These are phyloP conservation scores for Brachyrhaphis roseni DNA, from an alignment of 2,797 vertebrate species.

Conservation along the genomic window DNA sequence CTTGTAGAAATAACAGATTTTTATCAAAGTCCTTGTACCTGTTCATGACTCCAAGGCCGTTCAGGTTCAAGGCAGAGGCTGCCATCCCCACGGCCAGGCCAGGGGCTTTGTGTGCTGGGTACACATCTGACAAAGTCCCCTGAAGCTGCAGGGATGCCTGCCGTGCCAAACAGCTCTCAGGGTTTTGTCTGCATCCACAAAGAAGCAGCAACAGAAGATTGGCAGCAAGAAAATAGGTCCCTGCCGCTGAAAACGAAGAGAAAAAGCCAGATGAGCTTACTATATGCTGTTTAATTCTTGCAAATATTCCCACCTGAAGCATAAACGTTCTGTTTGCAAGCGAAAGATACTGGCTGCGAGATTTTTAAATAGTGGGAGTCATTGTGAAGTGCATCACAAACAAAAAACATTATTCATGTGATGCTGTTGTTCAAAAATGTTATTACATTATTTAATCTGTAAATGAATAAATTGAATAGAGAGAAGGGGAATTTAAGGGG, in stretches of 20 bases:
- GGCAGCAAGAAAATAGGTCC: neutral
- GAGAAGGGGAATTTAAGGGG: neutral
- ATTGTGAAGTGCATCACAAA: neutral
- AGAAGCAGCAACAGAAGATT: slow-evolving; percentile 9
- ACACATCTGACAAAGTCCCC: slow-evolving; percentile 72
- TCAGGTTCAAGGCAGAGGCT: slow-evolving; percentile 75
- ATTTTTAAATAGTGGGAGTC: neutral
- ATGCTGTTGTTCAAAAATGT: neutral
- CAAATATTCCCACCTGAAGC: neutral
- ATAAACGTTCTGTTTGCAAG: neutral
- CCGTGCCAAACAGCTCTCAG: slow-evolving; percentile 36
- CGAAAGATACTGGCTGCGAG: neutral
- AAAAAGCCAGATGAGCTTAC: neutral
- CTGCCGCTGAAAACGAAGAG: slow-evolving; percentile 5
- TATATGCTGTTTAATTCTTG: neutral
- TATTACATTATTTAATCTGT: neutral
- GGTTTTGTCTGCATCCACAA: slow-evolving; percentile 34
- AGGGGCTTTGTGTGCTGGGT: slow-evolving; percentile 66
- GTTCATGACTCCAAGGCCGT: slow-evolving; percentile 73
- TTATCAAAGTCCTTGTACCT: slow-evolving; percentile 52
- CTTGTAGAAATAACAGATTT: slow-evolving; percentile 17
- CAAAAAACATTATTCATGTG: slow-evolving; percentile 29
- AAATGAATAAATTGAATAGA: slow-evolving; percentile 1
- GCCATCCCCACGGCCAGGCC: slow-evolving; percentile 76
- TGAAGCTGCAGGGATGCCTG: slow-evolving; percentile 50